Conservation (phyloP, 2,113 vertebrate genomes). For the Notechis scutatus region DNA sequence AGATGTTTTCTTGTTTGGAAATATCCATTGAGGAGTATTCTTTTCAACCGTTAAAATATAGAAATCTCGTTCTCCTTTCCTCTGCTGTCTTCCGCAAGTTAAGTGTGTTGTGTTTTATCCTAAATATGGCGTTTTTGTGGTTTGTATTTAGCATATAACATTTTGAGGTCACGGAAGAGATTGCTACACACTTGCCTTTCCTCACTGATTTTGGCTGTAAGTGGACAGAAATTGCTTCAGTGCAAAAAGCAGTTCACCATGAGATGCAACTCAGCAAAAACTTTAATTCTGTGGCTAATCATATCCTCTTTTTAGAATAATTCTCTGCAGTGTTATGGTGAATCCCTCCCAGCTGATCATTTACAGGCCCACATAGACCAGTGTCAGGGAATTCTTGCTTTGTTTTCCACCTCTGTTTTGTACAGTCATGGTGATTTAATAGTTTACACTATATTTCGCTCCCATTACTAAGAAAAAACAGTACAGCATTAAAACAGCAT, state of each 20-base stretch:
- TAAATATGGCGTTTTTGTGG: not conserved
- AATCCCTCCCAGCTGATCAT: constrained; percentile 33
- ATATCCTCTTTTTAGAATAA: not conserved
- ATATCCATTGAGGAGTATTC: not conserved
- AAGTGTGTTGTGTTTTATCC: not conserved
- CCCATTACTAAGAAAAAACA: not conserved
- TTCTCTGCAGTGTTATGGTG: not conserved
- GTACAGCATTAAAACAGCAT: not conserved
- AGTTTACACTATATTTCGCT: not conserved
- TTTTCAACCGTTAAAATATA: not conserved
- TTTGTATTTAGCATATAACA: not conserved
- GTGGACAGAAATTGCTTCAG: not conserved
- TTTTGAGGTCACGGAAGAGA: not conserved
- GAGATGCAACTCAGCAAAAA: not conserved
- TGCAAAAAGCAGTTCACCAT: constrained; percentile 4
- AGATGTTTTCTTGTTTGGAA: not conserved
- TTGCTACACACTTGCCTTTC: not conserved
- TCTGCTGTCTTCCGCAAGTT: not conserved
- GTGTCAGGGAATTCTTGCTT: not conserved
- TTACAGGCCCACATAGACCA: not conserved
- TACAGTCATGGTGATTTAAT: not conserved
- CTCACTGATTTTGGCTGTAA: constrained; percentile 5
- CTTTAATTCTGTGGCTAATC: not conserved
- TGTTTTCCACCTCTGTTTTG: not conserved
- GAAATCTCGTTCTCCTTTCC: not conserved